These are phyloP conservation scores for Plebejus argus DNA, from an alignment of 2,888 invertebrate genomes.

Conservation along the genomic window DNA sequence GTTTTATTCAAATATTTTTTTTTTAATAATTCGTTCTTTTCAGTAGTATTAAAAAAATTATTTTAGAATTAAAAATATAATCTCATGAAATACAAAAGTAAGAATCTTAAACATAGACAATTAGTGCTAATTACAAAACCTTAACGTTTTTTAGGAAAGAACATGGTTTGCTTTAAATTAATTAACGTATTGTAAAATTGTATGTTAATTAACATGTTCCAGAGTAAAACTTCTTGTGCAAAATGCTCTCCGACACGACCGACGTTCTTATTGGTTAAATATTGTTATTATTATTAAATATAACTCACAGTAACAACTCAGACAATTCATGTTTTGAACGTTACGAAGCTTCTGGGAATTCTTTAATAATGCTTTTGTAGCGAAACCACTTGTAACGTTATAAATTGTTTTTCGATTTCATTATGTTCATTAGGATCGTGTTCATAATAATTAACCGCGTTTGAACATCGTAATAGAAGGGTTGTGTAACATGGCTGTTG, in stretches of 20 bases:
- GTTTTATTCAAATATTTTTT: too few species aligned
- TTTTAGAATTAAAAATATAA: too few species aligned
- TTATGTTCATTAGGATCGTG: not conserved
- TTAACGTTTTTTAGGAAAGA: not conserved
- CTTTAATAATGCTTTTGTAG: not conserved
- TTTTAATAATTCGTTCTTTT: too few species aligned
- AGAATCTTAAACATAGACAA: too few species aligned
- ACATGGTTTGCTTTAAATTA: not conserved
- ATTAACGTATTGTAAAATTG: not conserved
- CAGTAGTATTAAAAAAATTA: too few species aligned
- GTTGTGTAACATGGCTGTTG: not conserved
- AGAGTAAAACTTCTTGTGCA: not conserved
- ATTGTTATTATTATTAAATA: not conserved
- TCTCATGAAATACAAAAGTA: not conserved
- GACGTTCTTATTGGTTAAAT: not conserved
- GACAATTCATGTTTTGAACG: not conserved
- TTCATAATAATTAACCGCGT: not conserved
- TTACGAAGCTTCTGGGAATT: constrained; percentile 6
- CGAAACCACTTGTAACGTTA: not conserved
- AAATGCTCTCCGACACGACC: not conserved
- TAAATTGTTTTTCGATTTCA: constrained; percentile 16
- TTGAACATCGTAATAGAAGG: not conserved
- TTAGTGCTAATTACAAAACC: not conserved
- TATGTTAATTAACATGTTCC: not conserved
- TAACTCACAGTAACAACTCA: not conserved